Percentiles rank a stretch among this genome's conserved stretches.
Conservation (phyloP, 2,113 vertebrate species). For the Nothocercus julius region DNA sequence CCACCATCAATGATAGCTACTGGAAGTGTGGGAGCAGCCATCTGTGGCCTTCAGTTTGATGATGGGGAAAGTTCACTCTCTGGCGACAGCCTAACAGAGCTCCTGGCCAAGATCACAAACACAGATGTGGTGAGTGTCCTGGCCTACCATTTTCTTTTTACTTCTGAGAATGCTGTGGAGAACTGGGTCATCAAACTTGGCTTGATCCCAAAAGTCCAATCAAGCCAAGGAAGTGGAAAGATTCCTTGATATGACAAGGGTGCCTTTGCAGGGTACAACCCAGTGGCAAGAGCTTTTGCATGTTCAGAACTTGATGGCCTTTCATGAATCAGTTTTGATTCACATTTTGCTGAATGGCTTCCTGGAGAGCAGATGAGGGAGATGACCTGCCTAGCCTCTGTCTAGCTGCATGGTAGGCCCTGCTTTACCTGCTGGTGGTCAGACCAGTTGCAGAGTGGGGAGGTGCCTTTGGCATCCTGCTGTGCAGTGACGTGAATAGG, state of each 20-base stretch:
- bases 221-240: rapidly evolving
- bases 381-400: not conserved
- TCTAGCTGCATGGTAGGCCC: not conserved
- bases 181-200: not conserved
- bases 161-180: not conserved
- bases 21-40: slow-evolving; percentile 92
- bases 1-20: slow-evolving; percentile 97
- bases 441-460: rapidly evolving
- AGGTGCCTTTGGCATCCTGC: not conserved
- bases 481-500: rapidly evolving
- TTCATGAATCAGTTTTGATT: not conserved
- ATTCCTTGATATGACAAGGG: rapidly evolving
- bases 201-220: not conserved
- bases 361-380: not conserved
- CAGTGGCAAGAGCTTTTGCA: not conserved
- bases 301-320: not conserved
- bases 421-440: not conserved
- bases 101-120: slow-evolving; percentile 96
- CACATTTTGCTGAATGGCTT: not conserved
- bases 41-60: slow-evolving; percentile 92
- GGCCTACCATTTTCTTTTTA: slow-evolving; percentile 28
- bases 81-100: slow-evolving; percentile 86
- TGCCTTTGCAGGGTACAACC: not conserved
- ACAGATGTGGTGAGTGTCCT: slow-evolving; percentile 92
- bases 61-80: slow-evolving; percentile 80